Conservation (phyloP, 2,888 invertebrate species). For the Athalia circularis region DNA sequence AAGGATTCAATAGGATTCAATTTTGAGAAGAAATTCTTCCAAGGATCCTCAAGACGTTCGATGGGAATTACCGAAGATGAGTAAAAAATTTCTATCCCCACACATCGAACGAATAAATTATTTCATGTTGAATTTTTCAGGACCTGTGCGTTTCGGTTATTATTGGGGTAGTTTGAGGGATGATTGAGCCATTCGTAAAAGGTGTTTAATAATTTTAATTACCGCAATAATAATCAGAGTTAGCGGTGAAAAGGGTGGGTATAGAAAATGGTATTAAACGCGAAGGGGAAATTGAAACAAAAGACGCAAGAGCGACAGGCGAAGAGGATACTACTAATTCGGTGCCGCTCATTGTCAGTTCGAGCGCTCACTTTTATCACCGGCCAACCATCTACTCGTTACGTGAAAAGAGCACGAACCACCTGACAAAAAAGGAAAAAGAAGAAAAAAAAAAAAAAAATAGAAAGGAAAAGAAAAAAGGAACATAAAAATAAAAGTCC, state of each 20-base stretch:
- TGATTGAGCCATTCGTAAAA: neutral
- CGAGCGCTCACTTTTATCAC: constrained; percentile 34
- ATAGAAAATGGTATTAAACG: neutral
- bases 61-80: too few species aligned
- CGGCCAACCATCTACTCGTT: constrained; percentile 34
- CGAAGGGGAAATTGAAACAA: constrained; percentile 5
- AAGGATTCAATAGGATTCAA: too few species aligned
- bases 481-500: constrained; percentile 32
- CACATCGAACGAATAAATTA: neutral
- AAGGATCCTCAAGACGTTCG: too few species aligned
- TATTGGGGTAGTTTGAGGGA: neutral
- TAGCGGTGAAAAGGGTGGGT: neutral
- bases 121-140: neutral
- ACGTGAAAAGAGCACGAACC: constrained; percentile 40
- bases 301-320: constrained; percentile 7
- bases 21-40: too few species aligned
- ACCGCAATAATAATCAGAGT: neutral
- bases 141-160: neutral
- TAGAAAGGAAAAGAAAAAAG: too few species aligned
- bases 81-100: too few species aligned
- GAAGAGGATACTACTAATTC: constrained; percentile 30
- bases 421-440: constrained; percentile 35
- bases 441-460: constrained; percentile 10
- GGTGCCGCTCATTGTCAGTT: constrained; percentile 8
- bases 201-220: neutral